Evolutionary conservation across 2,113 vertebrate species (phyloP).

Genomic region (Apteryx owenii): DNA sequence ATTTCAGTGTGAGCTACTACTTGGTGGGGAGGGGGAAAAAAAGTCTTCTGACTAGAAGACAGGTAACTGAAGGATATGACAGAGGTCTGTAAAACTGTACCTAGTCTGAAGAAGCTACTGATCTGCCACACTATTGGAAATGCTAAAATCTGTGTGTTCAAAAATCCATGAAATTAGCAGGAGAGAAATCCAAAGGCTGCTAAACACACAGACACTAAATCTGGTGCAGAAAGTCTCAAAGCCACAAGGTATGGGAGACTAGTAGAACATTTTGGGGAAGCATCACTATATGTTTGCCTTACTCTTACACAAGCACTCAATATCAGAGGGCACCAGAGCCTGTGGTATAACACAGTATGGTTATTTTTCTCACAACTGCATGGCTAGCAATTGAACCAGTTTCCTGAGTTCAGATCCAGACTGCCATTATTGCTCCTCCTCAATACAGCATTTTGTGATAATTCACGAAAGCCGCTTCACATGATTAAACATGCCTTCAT

Average conservation of each 20-base stretch:
- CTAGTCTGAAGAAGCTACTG: neutral
- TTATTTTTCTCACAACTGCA: neutral
- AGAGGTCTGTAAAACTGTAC: neutral
- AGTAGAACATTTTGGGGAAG: neutral
- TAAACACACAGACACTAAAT: neutral
- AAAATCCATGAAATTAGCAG: neutral
- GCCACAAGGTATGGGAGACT: neutral
- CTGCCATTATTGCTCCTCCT: neutral
- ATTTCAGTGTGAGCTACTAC: neutral
- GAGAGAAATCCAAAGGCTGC: neutral
- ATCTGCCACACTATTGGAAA: neutral
- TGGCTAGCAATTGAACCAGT: neutral
- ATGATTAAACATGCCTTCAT: neutral
- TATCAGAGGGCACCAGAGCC: neutral
- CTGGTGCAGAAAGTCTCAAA: neutral
- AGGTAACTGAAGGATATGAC: neutral
- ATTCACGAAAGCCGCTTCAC: neutral
- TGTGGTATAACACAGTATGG: neutral
- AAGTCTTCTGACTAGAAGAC: neutral
- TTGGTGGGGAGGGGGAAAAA: neutral
- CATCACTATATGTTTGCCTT: neutral
- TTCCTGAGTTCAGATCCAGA: neutral
- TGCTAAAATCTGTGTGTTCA: neutral
- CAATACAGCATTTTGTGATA: neutral
- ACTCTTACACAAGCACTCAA: neutral